Evolutionary conservation across 2,888 invertebrate genomes (phyloP).

Genomic region (Ypsolopha sequella): DNA sequence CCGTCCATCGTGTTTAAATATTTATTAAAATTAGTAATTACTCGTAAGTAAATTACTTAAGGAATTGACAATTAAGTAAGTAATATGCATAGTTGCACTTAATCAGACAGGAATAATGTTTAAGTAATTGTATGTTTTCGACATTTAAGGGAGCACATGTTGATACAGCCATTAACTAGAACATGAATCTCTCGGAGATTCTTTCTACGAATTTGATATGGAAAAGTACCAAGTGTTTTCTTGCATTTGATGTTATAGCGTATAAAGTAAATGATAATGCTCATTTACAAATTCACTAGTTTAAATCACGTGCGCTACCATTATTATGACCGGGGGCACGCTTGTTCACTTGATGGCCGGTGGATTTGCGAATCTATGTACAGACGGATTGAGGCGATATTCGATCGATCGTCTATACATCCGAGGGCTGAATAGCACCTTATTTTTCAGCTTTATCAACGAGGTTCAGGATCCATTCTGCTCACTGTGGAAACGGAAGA

Average conservation of each 20-base stretch:
- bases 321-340: too few species aligned
- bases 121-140: conserved; percentile 53
- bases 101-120: conserved; percentile 45
- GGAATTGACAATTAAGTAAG: conserved; percentile 45
- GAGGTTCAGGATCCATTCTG: too few species aligned
- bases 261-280: conserved; percentile 24
- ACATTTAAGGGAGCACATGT: conserved; percentile 51
- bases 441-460: too few species aligned
- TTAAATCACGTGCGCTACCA: too few species aligned
- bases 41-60: conserved; percentile 62
- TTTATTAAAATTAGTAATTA: conserved; percentile 42
- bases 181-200: conserved; percentile 24
- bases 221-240: conserved; percentile 32
- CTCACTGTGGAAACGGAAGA: too few species aligned
- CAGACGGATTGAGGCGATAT: background rate
- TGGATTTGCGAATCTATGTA: too few species aligned
- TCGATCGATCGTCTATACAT: background rate
- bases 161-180: conserved; percentile 22
- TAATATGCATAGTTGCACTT: conserved; percentile 50
- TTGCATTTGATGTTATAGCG: conserved; percentile 41
- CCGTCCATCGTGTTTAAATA: conserved; percentile 67
- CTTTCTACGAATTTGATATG: conserved; percentile 55
- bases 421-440: too few species aligned
- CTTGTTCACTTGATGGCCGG: too few species aligned
- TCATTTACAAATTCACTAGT: conserved; percentile 41